Evolutionary conservation across 37 sponge, comb jelly and placozoan genomes (phyloP), one percentile per base, ranked within the genome.

Genomic region (Ianthella basta): DNA sequence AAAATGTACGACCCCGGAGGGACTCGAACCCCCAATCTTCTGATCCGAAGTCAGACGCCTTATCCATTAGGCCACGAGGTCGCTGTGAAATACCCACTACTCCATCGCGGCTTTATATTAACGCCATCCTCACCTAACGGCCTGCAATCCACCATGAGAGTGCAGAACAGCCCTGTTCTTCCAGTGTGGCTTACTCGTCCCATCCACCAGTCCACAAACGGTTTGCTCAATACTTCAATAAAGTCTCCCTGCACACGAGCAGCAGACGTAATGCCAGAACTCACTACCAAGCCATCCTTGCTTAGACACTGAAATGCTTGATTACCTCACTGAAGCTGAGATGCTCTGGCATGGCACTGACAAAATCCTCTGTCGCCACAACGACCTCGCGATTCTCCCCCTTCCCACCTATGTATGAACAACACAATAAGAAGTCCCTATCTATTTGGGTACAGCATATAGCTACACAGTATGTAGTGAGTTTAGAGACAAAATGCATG

Each of bases 41-140:
- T 96, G 96, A 96, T 96, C 87, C 96, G 96, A 96, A 93, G 97
- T 96, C 97, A 96, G 94, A 96, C 97, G 97, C 97, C 97, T 96
- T 96, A 93, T 91, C 97, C 97, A 93, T 96, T 96, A 94, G 97
- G 97, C 97, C 94, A 96, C 94, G 97, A 84, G 97, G 94, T 87
- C 97, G 67, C 24, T 18, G 21, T 32, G 38, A 15, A 80, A 33
- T 57, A 88, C 0, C 0, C 1, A 18, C 0, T 21, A 33, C 1
- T 85, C 34, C 0, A 33, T 23, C 20, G 25, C 18, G 1, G 2
- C 1, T 75, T 36, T 53, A 36, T 75, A 75, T 44, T 44, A 41
- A 75, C n/a, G n/a, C 3, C 33, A 50, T 81, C 36, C 82, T 44
- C 41, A 87, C 87, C 87, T 60, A 87, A 60, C 0, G 87, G 87